Evolutionary conservation across 2,888 invertebrate genomes (phyloP).

Genomic region (Oxycera nigricornis): DNA sequence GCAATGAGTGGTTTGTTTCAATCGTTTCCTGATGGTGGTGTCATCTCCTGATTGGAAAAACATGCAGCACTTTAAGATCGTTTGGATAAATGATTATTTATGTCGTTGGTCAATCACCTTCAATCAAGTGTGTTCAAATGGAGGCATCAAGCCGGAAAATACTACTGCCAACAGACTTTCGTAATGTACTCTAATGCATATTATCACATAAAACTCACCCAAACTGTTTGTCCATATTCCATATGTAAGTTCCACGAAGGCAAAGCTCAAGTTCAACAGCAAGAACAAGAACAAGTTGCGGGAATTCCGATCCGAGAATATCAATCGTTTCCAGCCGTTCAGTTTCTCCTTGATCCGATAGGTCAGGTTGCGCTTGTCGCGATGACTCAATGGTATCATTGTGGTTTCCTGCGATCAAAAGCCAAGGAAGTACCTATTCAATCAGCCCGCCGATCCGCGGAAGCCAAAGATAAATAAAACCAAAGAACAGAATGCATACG

Average conservation of each 20-base stretch:
- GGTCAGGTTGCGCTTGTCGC: constrained; percentile 72
- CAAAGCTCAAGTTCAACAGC: constrained; percentile 91
- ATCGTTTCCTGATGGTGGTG: no score
- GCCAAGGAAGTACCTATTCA: no score
- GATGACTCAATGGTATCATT: constrained; percentile 81
- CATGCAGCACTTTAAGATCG: no score
- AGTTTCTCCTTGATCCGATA: constrained; percentile 77
- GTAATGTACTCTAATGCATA: no score
- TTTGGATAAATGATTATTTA: no score
- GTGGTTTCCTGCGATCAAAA: constrained; percentile 48
- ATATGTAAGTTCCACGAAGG: constrained; percentile 93
- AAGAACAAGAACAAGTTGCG: constrained; percentile 93
- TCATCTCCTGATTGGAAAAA: no score
- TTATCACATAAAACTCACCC: constrained; percentile 63
- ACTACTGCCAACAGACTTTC: no score
- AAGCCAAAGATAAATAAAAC: not conserved
- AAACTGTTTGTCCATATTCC: constrained; percentile 90
- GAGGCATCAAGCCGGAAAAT: no score
- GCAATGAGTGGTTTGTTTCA: no score
- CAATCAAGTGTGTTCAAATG: no score
- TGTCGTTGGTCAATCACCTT: no score
- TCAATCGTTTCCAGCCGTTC: constrained; percentile 80
- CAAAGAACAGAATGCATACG: constrained; percentile 41
- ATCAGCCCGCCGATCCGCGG: no score
- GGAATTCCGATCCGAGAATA: constrained; percentile 92